Percentiles rank a stretch among this genome's conserved stretches.
These are phyloP conservation scores for Agriopis leucophaearia DNA, from an alignment of 2,888 invertebrate genomes.

Conservation along the genomic window DNA sequence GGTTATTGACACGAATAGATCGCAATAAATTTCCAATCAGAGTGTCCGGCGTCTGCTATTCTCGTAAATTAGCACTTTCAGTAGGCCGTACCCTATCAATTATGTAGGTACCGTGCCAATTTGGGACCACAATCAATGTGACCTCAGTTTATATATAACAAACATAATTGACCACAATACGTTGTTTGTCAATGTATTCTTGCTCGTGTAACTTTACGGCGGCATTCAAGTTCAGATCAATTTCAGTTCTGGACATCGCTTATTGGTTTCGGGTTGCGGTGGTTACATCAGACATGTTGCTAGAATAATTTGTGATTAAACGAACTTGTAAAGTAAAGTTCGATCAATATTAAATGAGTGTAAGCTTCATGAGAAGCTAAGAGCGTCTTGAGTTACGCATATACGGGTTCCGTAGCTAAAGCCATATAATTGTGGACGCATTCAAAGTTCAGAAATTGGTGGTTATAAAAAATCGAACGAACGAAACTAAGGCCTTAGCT, in stretches of 20 bases:
- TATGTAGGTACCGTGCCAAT: slow-evolving; percentile 69
- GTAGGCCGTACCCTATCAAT: slow-evolving; percentile 64
- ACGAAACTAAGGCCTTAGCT: too few species aligned
- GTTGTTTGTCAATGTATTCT: slow-evolving; percentile 63
- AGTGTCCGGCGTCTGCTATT: slow-evolving; percentile 55
- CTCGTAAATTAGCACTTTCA: slow-evolving; percentile 70
- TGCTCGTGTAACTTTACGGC: slow-evolving; percentile 56
- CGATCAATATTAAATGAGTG: too few species aligned
- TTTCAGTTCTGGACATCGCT: slow-evolving; percentile 26
- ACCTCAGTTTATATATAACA: too few species aligned
- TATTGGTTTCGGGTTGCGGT: slow-evolving; percentile 30
- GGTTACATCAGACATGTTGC: slow-evolving; percentile 1
- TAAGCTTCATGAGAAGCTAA: too few species aligned
- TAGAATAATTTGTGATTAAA: too few species aligned
- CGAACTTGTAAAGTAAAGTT: too few species aligned
- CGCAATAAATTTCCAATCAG: slow-evolving; percentile 69
- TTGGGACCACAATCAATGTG: too few species aligned
- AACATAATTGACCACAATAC: slow-evolving; percentile 55
- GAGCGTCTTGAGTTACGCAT: too few species aligned
- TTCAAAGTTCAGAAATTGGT: too few species aligned
- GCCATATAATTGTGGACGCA: too few species aligned
- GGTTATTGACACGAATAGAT: slow-evolving; percentile 65
- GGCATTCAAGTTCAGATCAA: slow-evolving; percentile 20
- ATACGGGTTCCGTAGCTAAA: too few species aligned
- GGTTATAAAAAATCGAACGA: too few species aligned